Evolutionary conservation across 2,888 invertebrate genomes (phyloP).

Genomic region (Julus scandinavius): DNA sequence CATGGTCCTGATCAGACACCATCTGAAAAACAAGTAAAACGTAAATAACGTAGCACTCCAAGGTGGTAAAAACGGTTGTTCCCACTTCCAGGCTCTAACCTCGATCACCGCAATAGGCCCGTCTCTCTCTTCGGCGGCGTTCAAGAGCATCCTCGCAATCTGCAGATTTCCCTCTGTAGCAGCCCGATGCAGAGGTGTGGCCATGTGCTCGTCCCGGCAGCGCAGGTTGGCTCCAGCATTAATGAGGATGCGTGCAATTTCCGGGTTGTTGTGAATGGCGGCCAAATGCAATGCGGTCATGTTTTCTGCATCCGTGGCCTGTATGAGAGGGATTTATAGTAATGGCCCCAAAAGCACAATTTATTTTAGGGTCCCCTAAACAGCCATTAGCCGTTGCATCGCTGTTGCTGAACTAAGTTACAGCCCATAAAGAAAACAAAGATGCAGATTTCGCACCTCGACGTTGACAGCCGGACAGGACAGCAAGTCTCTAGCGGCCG

Average conservation of each 20-base stretch:
- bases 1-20: conserved; percentile 66
- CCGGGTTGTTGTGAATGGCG: conserved; percentile 65
- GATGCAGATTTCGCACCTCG: conserved; percentile 61
- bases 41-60: neutral
- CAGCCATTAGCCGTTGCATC: no score
- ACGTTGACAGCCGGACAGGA: conserved; percentile 62
- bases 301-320: conserved; percentile 55
- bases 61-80: neutral
- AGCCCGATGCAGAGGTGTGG: conserved; percentile 66
- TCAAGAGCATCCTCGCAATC: conserved; percentile 59
- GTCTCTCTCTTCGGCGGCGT: conserved; percentile 58
- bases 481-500: conserved; percentile 66
- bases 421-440: no score
- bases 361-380: neutral
- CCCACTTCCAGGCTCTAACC: neutral
- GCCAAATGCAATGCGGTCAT: conserved; percentile 68
- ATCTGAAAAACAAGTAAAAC: conserved; percentile 62
- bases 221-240: conserved; percentile 64
- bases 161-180: conserved; percentile 63
- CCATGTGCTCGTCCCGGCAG: conserved; percentile 63
- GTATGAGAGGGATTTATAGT: neutral
- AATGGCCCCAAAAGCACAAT: neutral
- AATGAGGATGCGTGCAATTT: conserved; percentile 65
- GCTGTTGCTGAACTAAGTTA: no score
- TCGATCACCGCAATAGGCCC: conserved; percentile 60